Evolutionary conservation across 2,888 invertebrate species (phyloP).

Genomic region (Cataglyphis albicans): DNA sequence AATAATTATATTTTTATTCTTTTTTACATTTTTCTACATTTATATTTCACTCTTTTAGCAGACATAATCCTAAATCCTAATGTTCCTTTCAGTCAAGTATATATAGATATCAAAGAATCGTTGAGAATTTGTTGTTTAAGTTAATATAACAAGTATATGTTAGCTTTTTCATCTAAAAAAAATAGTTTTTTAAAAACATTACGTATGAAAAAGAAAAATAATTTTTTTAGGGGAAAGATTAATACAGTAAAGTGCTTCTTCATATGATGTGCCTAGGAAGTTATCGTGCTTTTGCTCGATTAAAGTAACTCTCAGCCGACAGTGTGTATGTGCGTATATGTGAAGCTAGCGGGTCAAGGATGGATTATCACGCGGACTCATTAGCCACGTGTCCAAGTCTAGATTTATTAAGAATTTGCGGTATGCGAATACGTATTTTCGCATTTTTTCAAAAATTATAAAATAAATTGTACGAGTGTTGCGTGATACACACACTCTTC

Average conservation of each 20-base stretch:
- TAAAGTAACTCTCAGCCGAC: constrained; percentile 48
- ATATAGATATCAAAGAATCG: no score
- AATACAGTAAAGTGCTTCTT: neutral
- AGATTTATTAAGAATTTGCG: constrained; percentile 15
- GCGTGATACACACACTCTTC: neutral
- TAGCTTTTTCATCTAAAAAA: neutral
- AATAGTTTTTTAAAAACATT: neutral
- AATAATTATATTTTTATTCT: constrained; percentile 76
- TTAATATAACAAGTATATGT: no score
- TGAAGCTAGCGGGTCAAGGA: constrained; percentile 60
- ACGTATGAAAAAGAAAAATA: neutral
- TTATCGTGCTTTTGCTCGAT: constrained; percentile 14
- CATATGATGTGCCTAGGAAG: neutral
- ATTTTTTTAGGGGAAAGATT: neutral
- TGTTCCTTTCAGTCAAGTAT: no score
- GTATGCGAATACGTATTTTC: neutral
- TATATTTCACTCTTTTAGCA: no score
- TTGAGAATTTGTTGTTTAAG: no score
- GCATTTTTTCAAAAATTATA: neutral
- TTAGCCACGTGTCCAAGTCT: constrained; percentile 24
- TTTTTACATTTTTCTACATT: neutral
- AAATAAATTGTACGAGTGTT: neutral
- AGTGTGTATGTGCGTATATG: neutral
- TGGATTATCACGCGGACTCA: constrained; percentile 45
- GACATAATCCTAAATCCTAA: no score